Base-by-base conservation (phyloP, 1,140 invertebrate genomes). In the Wasmannia auropunctata region DNA sequence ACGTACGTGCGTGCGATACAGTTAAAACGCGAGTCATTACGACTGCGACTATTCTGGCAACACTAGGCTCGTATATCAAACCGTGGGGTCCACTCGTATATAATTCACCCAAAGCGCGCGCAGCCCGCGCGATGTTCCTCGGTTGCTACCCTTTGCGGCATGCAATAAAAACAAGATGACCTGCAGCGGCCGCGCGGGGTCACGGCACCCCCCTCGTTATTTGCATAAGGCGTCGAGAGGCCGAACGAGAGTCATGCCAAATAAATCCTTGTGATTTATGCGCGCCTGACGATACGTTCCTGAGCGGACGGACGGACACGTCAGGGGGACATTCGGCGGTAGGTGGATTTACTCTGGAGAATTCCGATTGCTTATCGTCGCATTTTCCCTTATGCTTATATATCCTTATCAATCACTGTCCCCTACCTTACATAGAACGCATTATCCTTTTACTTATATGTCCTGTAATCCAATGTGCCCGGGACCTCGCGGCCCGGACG, bases 21-120 rank as follows among this genome's bases (percentile, higher is more conserved):
- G 46, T 76, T 79, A 72, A 60, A 86, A 86, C 76, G 76, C 86
- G 62, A 86, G 87, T 89, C 85, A 76, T 89, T 72, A 72, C 62
- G 10, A 14, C 46, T 11, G 40, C 34, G 31, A 65, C 43, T n/a
- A 28, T 25, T 43, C 63, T 63, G 51, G 49, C 34, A 62, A 49
- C 72, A 40, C 31, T 37, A 72, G 31, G 31, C 40, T 85, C 80
- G 49, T 88, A 85, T 79, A 49, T 79, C 81, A 72, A 46, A 37
- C 14, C 63, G 43, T 75, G 28, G 19, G 11, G 40, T 51, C 6
- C 22, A 46, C 51, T 69, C 58, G 31, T 85, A 51, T 76, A 85
- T 85, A 85, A 76, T 85, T 85, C 56, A 85, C 49, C 60, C 72
- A 25, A 76, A 76, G 70, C 81, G 63, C 79, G 34, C 34, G 67